Evolutionary conservation across 1,140 invertebrate species (phyloP).

Genomic region (Zaprionus camerounensis): DNA sequence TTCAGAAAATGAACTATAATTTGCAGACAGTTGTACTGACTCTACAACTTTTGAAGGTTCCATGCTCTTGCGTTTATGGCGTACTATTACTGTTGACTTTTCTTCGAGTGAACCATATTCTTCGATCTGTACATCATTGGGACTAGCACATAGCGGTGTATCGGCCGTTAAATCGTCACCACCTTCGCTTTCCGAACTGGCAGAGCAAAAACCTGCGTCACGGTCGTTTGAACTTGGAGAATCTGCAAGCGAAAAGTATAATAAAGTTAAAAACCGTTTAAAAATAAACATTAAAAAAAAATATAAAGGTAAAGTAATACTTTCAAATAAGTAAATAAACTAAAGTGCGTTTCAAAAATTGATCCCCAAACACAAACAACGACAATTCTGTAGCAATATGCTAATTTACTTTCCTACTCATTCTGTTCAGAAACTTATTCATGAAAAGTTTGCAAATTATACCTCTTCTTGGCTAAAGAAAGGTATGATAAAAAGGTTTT

Average conservation of each 20-base stretch:
- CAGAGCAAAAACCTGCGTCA: conserved; percentile 90
- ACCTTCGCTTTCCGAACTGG: conserved; percentile 83
- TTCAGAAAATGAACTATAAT: neutral
- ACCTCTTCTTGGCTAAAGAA: too few relatives aligned
- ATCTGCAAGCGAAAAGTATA: conserved; percentile 65
- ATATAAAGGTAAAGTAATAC: neutral
- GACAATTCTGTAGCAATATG: too few relatives aligned
- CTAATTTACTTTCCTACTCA: too few relatives aligned
- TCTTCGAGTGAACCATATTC: conserved; percentile 88
- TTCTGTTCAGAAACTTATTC: too few relatives aligned
- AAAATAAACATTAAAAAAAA: neutral
- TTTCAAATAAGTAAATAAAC: neutral
- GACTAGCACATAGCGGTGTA: conserved; percentile 58
- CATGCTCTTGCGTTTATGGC: conserved; percentile 89
- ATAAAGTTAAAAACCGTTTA: neutral
- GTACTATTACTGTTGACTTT: conserved; percentile 87
- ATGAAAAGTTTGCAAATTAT: too few relatives aligned
- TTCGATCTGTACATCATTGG: conserved; percentile 87
- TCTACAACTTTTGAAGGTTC: conserved; percentile 86
- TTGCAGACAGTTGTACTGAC: conserved; percentile 2
- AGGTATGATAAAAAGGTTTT: too few relatives aligned
- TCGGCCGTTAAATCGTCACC: conserved; percentile 86
- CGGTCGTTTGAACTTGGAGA: conserved; percentile 85
- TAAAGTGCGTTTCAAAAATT: too few relatives aligned
- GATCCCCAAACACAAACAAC: too few relatives aligned